A percentile compares a stretch with the other conserved stretches of the same genome.
These are phyloP conservation scores for Phenacoccus solenopsis DNA, from an alignment of 1,140 invertebrate species.

Conservation along the genomic window DNA sequence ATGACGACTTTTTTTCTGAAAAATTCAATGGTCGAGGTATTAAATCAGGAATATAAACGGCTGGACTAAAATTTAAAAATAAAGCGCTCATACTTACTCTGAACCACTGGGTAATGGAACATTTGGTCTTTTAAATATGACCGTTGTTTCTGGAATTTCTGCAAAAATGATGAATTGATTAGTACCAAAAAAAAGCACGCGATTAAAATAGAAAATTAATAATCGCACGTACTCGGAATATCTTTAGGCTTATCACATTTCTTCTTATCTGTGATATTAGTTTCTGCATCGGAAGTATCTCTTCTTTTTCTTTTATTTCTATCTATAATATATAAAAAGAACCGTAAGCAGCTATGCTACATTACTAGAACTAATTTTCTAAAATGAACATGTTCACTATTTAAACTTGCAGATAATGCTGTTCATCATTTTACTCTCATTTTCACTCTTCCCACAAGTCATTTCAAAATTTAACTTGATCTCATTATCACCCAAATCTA, in stretches of 20 bases:
- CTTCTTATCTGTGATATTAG: neutral
- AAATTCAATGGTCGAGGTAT: neutral
- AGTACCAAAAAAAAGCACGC: too few relatives aligned
- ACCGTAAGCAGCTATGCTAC: too few relatives aligned
- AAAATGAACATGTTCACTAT: too few relatives aligned
- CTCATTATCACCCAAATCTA: too few relatives aligned
- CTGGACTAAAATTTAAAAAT: neutral
- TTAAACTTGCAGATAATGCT: too few relatives aligned
- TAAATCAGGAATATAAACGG: neutral
- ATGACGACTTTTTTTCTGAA: neutral
- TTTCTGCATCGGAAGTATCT: neutral
- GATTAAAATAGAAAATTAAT: neutral
- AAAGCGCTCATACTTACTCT: neutral
- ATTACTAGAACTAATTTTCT: too few relatives aligned
- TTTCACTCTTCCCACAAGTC: too few relatives aligned
- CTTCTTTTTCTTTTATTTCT: neutral
- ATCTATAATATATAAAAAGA: too few relatives aligned
- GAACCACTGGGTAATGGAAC: neutral
- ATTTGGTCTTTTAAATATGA: neutral
- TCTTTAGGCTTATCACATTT: neutral
- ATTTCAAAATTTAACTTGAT: too few relatives aligned
- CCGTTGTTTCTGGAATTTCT: neutral
- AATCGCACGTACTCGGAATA: neutral
- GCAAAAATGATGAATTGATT: neutral
- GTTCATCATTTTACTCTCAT: too few relatives aligned